Percentiles rank a stretch among this genome's conserved stretches.
Conservation (phyloP, 2,113 vertebrate species). For the Xenotilapia longispinis region DNA sequence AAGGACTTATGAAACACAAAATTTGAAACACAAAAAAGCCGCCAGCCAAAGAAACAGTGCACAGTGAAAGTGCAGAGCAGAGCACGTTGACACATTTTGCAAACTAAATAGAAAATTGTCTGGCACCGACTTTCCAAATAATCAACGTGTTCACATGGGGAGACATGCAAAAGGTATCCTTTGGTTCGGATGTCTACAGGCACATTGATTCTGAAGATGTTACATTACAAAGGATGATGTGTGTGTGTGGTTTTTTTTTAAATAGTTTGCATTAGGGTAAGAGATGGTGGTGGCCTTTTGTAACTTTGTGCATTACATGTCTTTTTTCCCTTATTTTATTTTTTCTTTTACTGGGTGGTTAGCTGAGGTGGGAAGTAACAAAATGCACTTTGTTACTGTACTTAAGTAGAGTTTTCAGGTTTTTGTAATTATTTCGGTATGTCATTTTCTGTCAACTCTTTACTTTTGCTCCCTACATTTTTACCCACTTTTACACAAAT, state of each 20-base stretch:
- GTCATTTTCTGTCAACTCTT: neutral
- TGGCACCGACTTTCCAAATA: neutral
- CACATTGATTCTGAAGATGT: neutral
- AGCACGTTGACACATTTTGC: neutral
- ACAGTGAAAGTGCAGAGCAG: neutral
- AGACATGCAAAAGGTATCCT: neutral
- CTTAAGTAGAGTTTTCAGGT: neutral
- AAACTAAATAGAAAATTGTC: neutral
- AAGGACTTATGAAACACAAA: neutral
- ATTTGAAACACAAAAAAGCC: neutral
- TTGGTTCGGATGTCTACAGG: fast-evolving
- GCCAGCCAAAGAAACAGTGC: neutral
- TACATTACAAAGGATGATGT: neutral
- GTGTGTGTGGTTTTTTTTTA: fast-evolving
- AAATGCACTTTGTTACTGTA: neutral
- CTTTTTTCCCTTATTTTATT: neutral
- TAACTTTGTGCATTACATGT: neutral
- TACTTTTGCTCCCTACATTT: neutral
- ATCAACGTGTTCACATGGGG: fast-evolving
- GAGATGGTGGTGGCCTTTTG: neutral
- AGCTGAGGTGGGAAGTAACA: neutral
- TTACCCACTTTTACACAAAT: neutral
- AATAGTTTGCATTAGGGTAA: neutral
- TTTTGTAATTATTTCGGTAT: neutral
- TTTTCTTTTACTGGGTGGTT: too few relatives aligned